Conservation (phyloP, 2,113 vertebrate genomes). For the Hydrochoerus hydrochaeris region DNA sequence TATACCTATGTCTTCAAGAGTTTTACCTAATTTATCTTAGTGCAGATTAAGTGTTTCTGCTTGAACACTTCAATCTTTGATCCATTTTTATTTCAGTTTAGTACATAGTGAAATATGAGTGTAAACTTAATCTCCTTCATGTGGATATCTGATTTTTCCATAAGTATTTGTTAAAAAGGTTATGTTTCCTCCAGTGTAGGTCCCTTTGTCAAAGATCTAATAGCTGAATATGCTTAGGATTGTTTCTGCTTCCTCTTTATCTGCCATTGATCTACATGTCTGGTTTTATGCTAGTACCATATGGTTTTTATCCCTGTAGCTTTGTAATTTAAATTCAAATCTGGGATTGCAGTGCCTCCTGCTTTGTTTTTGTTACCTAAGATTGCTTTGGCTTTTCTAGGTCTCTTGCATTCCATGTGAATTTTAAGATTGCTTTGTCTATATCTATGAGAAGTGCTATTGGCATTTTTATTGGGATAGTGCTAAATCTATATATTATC, state of each 20-base stretch:
- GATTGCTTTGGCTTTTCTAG: neutral
- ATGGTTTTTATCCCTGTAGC: neutral
- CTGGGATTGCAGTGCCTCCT: neutral
- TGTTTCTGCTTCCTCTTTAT: neutral
- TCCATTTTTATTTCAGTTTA: neutral
- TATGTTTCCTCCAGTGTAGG: neutral
- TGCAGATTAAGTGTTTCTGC: neutral
- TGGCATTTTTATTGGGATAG: neutral
- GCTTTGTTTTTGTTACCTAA: neutral
- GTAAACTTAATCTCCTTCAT: neutral
- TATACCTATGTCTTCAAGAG: neutral
- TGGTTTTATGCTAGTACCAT: neutral
- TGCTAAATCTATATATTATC: neutral
- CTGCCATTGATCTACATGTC: neutral
- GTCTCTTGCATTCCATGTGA: neutral
- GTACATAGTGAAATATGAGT: neutral
- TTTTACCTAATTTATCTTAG: neutral
- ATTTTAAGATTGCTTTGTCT: neutral
- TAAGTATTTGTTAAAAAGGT: neutral
- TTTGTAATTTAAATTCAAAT: neutral
- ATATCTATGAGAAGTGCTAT: neutral
- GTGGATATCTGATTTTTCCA: neutral
- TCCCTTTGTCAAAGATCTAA: neutral
- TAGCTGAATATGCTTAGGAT: neutral
- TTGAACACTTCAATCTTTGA: neutral